Evolutionary conservation across 2,797 vertebrate species (phyloP).

Genomic region (Phataginus tetradactyla): DNA sequence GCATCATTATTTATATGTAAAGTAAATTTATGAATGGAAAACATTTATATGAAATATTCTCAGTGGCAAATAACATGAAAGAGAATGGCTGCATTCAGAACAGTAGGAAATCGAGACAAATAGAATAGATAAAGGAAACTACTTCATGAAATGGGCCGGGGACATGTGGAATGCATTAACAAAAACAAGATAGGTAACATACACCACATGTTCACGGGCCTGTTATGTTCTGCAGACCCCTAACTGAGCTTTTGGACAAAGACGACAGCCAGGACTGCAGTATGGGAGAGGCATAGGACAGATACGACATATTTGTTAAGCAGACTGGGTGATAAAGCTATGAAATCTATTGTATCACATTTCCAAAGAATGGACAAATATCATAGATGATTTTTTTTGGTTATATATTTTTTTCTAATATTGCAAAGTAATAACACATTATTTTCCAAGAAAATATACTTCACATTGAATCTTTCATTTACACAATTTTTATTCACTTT

Average conservation of each 20-base stretch:
- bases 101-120: conserved; percentile 84
- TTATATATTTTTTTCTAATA: neutral
- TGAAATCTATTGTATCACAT: neutral
- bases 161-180: conserved; percentile 85
- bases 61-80: conserved; percentile 78
- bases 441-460: neutral
- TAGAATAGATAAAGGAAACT: conserved; percentile 84
- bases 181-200: conserved; percentile 85
- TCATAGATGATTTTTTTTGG: neutral
- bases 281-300: conserved; percentile 63
- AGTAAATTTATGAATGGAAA: conserved; percentile 83
- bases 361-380: neutral
- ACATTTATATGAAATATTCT: conserved; percentile 66
- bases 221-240: conserved; percentile 78
- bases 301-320: neutral
- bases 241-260: conserved; percentile 81
- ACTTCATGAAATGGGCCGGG: conserved; percentile 82
- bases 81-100: conserved; percentile 79
- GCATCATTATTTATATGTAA: conserved; percentile 82
- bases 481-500: neutral
- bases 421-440: neutral
- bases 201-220: conserved; percentile 83
- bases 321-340: neutral
- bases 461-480: neutral
- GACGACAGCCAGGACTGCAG: conserved; percentile 74